These are phyloP conservation scores for Agrochola macilenta DNA, from an alignment of 2,888 invertebrate species.

Conservation along the genomic window DNA sequence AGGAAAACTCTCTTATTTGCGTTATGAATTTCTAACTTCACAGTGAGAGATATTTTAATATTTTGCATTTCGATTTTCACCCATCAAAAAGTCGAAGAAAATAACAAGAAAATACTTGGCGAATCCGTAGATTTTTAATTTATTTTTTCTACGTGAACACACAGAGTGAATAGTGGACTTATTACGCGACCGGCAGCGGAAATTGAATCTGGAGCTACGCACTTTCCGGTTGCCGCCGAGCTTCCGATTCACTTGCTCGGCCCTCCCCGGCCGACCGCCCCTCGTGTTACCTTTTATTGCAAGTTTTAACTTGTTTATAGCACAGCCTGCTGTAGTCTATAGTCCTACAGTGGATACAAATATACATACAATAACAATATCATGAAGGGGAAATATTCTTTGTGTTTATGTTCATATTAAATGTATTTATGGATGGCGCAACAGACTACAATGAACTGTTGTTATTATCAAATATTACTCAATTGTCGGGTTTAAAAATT, in stretches of 20 bases:
- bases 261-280: conserved; percentile 60
- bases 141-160: conserved; percentile 75
- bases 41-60: background rate
- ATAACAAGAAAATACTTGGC: conserved; percentile 39
- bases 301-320: conserved; percentile 69
- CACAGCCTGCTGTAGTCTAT: conserved; percentile 44
- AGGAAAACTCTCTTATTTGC: background rate
- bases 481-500: background rate
- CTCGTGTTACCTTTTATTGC: conserved; percentile 76
- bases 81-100: conserved; percentile 28
- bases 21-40: conserved; percentile 1
- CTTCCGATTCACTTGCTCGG: conserved; percentile 78
- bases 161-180: conserved; percentile 85
- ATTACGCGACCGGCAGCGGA: conserved; percentile 87
- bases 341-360: conserved; percentile 17
- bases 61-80: conserved; percentile 15
- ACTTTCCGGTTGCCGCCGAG: conserved; percentile 84
- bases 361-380: conserved; percentile 37
- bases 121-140: conserved; percentile 60
- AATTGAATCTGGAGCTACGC: conserved; percentile 89
- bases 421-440: conserved; percentile 1
- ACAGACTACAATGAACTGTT: conserved; percentile 1
- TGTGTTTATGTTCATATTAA: conserved; percentile 16
- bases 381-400: conserved; percentile 24
- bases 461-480: background rate